phyloP scores from a whole-genome alignment of 1,140 invertebrate species.

The Zaprionus ghesquierei region DNA sequence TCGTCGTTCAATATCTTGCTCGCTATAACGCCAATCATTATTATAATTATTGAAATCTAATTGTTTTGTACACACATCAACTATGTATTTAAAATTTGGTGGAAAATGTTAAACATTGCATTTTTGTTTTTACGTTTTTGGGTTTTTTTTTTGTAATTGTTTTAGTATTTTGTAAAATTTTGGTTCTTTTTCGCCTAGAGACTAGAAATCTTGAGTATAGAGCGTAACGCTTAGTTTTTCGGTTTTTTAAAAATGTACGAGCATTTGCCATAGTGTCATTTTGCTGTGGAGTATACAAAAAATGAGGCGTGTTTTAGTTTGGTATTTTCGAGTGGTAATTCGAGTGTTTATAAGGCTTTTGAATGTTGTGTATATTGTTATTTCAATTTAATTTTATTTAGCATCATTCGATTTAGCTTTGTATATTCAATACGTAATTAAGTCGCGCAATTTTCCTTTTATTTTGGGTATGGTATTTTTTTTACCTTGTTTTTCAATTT shows the following conservation, averaged over 20 bases:
- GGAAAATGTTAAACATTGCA: conserved; percentile 67
- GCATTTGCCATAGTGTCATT: conserved; percentile 11
- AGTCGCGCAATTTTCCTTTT: conserved; percentile 37
- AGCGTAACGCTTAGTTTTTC: conserved; percentile 56
- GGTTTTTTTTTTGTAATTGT: conserved; percentile 34
- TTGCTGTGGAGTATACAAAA: conserved; percentile 55
- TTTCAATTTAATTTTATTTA: conserved; percentile 43
- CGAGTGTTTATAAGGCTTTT: conserved; percentile 64
- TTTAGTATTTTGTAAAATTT: conserved; percentile 61
- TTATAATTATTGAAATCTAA: conserved; percentile 21
- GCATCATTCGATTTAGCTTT: conserved; percentile 45
- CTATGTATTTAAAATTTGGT: conserved; percentile 61
- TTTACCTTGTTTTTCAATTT: conserved; percentile 22
- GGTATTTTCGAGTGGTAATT: conserved; percentile 22
- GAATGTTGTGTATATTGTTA: conserved; percentile 31
- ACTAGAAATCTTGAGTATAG: conserved; percentile 53
- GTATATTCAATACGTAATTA: conserved; percentile 58
- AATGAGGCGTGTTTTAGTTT: conserved; percentile 54
- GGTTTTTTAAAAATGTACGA: not conserved
- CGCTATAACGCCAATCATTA: conserved; percentile 24
- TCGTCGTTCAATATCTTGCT: conserved; percentile 29
- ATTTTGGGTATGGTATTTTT: conserved; percentile 16
- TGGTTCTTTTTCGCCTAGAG: conserved; percentile 70
- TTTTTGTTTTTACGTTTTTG: conserved; percentile 30
- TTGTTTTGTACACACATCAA: conserved; percentile 25